phyloP scores from a whole-genome alignment of 2,113 vertebrate genomes.

The Dendrocopos noguchii region DNA sequence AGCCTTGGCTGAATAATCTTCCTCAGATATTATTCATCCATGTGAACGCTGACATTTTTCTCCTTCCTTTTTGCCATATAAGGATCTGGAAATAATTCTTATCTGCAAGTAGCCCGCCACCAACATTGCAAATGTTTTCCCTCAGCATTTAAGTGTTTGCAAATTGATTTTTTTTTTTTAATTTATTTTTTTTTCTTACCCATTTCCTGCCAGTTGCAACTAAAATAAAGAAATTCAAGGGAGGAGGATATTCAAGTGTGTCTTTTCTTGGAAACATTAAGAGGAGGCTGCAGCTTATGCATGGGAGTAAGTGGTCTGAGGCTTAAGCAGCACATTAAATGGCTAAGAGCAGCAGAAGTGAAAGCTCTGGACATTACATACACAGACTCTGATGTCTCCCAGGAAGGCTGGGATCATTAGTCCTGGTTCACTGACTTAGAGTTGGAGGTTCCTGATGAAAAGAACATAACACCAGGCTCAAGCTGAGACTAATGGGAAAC shows the following conservation, averaged over 20 bases:
- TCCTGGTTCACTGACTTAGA: slow-evolving; percentile 68
- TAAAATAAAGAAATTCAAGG: not conserved
- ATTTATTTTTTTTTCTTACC: not conserved
- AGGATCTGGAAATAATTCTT: not conserved
- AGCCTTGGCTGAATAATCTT: slow-evolving; percentile 42
- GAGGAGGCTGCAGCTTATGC: not conserved
- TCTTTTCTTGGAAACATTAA: slow-evolving; percentile 22
- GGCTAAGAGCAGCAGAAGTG: slow-evolving; percentile 22
- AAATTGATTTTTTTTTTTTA: not conserved
- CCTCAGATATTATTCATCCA: not conserved
- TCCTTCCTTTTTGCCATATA: not conserved
- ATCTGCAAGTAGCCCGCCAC: not conserved
- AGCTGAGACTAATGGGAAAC: slow-evolving; percentile 71
- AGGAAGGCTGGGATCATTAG: slow-evolving; percentile 72
- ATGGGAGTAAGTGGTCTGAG: slow-evolving; percentile 29
- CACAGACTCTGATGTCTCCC: slow-evolving; percentile 50
- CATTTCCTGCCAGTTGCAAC: not conserved
- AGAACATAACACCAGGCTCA: slow-evolving; percentile 64
- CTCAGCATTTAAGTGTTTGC: not conserved
- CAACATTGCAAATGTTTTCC: not conserved
- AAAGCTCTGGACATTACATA: slow-evolving; percentile 39
- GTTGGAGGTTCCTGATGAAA: slow-evolving; percentile 65
- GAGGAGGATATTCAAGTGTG: slow-evolving; percentile 16
- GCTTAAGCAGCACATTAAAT: slow-evolving; percentile 51
- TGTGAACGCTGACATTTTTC: not conserved